phyloP scores from a whole-genome alignment of 2,888 invertebrate genomes.

The Dione juno region DNA sequence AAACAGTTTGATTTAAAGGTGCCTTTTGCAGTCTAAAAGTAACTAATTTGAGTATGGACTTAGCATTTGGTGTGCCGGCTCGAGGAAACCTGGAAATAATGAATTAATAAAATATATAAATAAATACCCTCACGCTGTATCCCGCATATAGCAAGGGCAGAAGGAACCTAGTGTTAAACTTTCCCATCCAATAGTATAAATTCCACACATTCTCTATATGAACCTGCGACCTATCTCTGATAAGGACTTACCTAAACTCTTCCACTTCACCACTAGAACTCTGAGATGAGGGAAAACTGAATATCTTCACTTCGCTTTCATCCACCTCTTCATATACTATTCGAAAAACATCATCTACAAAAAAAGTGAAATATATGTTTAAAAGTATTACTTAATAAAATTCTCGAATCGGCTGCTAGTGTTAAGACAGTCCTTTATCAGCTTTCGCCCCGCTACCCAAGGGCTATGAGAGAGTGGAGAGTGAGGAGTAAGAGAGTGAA shows the following conservation, averaged over 20 bases:
- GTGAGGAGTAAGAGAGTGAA: no score
- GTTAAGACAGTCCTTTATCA: no score
- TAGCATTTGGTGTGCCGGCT: slow-evolving; percentile 95
- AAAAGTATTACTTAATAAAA: no score
- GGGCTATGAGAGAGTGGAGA: no score
- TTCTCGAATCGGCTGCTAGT: no score
- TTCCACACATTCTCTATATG: background rate
- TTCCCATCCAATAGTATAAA: no score
- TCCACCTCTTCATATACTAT: slow-evolving; percentile 95
- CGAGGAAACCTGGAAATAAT: slow-evolving; percentile 88
- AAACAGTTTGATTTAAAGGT: slow-evolving; percentile 61
- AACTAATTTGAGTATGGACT: slow-evolving; percentile 93
- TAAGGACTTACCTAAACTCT: slow-evolving; percentile 84
- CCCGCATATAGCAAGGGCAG: no score
- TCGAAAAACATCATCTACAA: slow-evolving; percentile 88
- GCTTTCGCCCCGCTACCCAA: no score
- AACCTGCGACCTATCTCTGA: background rate
- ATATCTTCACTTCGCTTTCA: slow-evolving; percentile 95
- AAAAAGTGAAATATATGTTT: background rate
- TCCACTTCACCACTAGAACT: slow-evolving; percentile 91
- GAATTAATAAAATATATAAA: background rate
- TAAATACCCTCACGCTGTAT: no score
- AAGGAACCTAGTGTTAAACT: no score
- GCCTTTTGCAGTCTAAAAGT: slow-evolving; percentile 86
- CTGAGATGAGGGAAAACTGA: slow-evolving; percentile 93